phyloP scores from a whole-genome alignment of 2,113 vertebrate genomes.

The Nothocercus julius region DNA sequence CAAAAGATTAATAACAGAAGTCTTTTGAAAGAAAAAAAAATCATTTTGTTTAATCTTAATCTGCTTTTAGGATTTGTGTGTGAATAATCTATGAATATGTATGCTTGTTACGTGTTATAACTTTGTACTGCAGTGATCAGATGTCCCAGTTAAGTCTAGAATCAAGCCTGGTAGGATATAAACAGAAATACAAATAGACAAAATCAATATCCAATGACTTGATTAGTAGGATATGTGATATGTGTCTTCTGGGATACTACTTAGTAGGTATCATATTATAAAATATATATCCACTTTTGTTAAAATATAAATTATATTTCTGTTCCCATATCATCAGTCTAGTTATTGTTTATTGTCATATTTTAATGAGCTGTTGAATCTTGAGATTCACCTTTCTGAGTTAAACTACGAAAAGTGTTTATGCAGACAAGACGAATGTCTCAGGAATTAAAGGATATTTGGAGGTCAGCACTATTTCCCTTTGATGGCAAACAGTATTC shows the following conservation, averaged over 20 bases:
- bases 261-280: not conserved
- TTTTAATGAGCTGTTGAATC: not conserved
- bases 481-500: conserved; percentile 18
- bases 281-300: not conserved
- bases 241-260: not conserved
- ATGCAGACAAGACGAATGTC: not conserved
- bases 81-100: accelerated
- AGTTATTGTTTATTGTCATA: not conserved
- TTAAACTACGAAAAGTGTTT: not conserved
- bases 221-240: not conserved
- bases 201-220: not conserved
- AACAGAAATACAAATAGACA: not conserved
- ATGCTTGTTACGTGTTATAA: not conserved
- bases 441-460: not conserved
- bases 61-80: not conserved
- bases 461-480: not conserved
- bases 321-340: not conserved
- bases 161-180: not conserved
- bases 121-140: not conserved
- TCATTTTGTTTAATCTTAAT: not conserved
- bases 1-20: not conserved
- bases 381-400: not conserved
- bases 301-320: not conserved
- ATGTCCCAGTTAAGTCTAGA: not conserved
- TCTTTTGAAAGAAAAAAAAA: not conserved